Evolutionary conservation across 2,113 vertebrate species (phyloP).

Genomic region (human): GRCh38 chrX:48768001-48768500

Average conservation of each 20-base stretch:
- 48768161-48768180: neutral
- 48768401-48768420: neutral
- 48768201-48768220: neutral
- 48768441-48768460: neutral
- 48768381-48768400: neutral
- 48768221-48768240: neutral
- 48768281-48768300: neutral
- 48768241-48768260: neutral
- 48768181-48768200: neutral
- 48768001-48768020: too few species aligned
- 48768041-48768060: too few species aligned
- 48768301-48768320: neutral
- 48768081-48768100: too few species aligned
- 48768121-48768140: too few species aligned
- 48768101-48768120: too few species aligned
- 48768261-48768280: neutral
- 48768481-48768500: neutral
- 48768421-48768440: conserved; percentile 18
- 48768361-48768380: neutral
- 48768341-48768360: conserved; percentile 14
- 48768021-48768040: too few species aligned
- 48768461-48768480: neutral
- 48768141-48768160: neutral
- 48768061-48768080: too few species aligned
- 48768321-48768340: conserved; percentile 3